A percentile compares a stretch with the other conserved stretches of the same genome.
These are phyloP conservation scores for Daubentonia madagascariensis DNA, from an alignment of 2,113 vertebrate genomes.

Conservation along the genomic window DNA sequence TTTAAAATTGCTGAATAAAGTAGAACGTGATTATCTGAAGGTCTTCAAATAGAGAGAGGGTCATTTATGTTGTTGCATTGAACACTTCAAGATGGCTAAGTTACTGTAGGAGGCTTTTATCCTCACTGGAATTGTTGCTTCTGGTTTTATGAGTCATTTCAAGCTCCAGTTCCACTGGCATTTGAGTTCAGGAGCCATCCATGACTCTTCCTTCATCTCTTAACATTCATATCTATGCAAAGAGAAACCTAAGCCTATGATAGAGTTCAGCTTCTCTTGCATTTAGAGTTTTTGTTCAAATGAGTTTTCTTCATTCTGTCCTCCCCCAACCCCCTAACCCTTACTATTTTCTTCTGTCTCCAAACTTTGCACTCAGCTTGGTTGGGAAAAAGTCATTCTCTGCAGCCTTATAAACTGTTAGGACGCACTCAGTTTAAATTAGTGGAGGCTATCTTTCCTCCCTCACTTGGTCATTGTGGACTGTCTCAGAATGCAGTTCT, in stretches of 20 bases:
- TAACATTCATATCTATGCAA: background rate
- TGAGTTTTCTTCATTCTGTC: background rate
- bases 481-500: background rate
- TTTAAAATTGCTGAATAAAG: background rate
- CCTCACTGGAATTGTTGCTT: constrained; percentile 34
- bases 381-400: constrained; percentile 6
- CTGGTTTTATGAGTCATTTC: background rate
- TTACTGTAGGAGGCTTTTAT: background rate
- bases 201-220: background rate
- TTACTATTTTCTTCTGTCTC: background rate
- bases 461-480: background rate
- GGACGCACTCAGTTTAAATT: background rate
- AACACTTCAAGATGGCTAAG: constrained; percentile 25
- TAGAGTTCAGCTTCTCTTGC: background rate
- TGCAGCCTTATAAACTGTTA: background rate
- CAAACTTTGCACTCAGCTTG: background rate
- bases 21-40: background rate
- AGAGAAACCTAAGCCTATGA: background rate
- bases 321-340: too few species aligned
- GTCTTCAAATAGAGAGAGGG: background rate
- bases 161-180: background rate
- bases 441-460: background rate
- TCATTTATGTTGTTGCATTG: background rate
- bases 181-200: constrained; percentile 11
- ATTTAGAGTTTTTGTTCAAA: background rate